phyloP scores from a whole-genome alignment of 2,797 vertebrate genomes.

The Pseudocheirus occidentalis region DNA sequence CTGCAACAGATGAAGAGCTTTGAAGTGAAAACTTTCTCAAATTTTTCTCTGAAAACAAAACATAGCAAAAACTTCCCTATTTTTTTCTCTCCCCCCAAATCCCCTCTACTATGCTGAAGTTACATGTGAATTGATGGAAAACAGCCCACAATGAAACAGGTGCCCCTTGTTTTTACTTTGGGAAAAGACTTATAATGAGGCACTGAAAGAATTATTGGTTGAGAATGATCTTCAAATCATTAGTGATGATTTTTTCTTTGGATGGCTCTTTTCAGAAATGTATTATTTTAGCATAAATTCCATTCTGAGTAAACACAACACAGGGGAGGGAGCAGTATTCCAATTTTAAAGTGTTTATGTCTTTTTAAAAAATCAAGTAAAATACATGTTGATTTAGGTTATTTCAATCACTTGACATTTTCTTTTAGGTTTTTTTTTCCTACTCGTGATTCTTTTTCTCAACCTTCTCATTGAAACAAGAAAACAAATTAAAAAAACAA shows the following conservation, averaged over 20 bases:
- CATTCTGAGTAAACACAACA: background rate
- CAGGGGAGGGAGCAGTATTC: background rate
- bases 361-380: background rate
- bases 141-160: background rate
- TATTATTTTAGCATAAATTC: background rate
- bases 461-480: background rate
- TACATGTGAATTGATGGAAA: constrained; percentile 29
- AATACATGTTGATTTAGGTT: background rate
- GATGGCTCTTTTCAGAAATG: background rate
- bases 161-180: constrained; percentile 44
- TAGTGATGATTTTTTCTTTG: background rate
- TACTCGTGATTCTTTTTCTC: background rate
- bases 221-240: background rate
- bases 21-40: constrained; percentile 51
- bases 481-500: background rate
- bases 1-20: constrained; percentile 29
- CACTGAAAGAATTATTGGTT: background rate
- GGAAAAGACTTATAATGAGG: background rate
- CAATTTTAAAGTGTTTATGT: background rate
- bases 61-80: constrained; percentile 5
- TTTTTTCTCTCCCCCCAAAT: background rate
- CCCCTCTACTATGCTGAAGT: background rate
- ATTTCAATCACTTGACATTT: constrained; percentile 11
- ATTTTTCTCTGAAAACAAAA: background rate
- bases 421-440: constrained; percentile 13